Base-by-base conservation (phyloP, 1,140 invertebrate genomes). In the Teleogryllus occipitalis region DNA sequence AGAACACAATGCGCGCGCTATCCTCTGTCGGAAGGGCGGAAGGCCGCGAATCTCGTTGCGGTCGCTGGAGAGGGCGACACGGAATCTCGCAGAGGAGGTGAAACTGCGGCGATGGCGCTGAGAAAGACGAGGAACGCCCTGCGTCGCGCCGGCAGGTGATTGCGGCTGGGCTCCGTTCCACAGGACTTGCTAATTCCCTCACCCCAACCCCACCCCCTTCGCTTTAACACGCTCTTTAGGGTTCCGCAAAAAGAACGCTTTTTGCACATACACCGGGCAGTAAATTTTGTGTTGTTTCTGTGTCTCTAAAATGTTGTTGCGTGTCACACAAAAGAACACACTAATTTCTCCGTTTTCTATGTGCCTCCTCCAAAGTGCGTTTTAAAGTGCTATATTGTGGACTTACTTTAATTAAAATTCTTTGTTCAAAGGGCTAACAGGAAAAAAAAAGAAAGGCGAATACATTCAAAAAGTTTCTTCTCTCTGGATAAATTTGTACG, bases 351-450 rank as follows among this genome's bases (percentile, higher is more conserved):
- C 54, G 18, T 65, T 65, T 18, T 65, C 10, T 65, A 18, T 65
- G 54, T 3, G 54, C 0, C 54, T 65, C 2, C 27, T 39, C 18
- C 10, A 65, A 65, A 65, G 54, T 65, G 54, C 18, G 54, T 65
- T 65, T 65, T 65, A 65, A 65, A 65, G 54, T 65, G 54, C 18
- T 65, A 65, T 65, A 65, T 65, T 65, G 54, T 65, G 54, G 18
- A 65, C 54, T 65, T 65, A 65, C 54, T 65, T 65, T 65, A 65
- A 65, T 65, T 65, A 65, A 65, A 65, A 65, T 65, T 65, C 54
- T 65, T 65, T 65, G 54, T 65, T 65, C 54, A 65, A 65, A 65
- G 54, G 18, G 54, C 10, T 65, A 65, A 65, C 54, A 65, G 27
- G 27, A 39, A 39, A 39, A 39, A 39, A 39, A 39, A 39, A 39